Conservation (phyloP, 2,888 invertebrate species). For the Habrosyne pyritoides region DNA sequence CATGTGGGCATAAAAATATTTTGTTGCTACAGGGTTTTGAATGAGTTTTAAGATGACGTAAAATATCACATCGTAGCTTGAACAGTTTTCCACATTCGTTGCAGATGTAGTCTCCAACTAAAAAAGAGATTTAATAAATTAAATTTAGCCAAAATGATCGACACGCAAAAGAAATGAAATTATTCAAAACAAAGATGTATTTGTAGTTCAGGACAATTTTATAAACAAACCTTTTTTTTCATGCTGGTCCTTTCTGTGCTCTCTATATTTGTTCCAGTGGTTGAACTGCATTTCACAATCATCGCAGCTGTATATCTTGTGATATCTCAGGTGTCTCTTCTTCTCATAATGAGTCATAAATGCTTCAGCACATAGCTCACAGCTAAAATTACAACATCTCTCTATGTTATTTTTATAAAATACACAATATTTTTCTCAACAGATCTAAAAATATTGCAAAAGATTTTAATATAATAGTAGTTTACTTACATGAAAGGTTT, state of each 20-base stretch:
- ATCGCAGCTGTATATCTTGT: conserved; percentile 74
- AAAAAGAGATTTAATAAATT: neutral
- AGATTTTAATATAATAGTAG: conserved; percentile 8
- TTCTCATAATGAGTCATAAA: conserved; percentile 75
- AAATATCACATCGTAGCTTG: conserved; percentile 60
- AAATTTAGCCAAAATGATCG: neutral
- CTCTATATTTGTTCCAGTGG: conserved; percentile 73
- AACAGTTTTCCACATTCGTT: conserved; percentile 67
- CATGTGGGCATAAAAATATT: conserved; percentile 59
- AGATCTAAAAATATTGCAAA: too few species aligned
- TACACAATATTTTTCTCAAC: too few species aligned
- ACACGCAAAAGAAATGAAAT: neutral
- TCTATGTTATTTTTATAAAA: too few species aligned
- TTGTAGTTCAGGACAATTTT: too few species aligned
- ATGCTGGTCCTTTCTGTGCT: conserved; percentile 60
- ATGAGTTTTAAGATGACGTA: conserved; percentile 66
- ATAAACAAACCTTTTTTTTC: conserved; percentile 6
- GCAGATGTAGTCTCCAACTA: conserved; percentile 66
- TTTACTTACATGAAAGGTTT: conserved; percentile 65
- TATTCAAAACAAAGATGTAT: too few species aligned
- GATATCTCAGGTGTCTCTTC: conserved; percentile 75
- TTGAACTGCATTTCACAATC: conserved; percentile 75
- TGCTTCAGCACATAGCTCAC: conserved; percentile 77
- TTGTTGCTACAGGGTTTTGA: conserved; percentile 25
- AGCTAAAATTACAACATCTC: too few species aligned